phyloP scores from a whole-genome alignment of 2,888 invertebrate species.

The Epirrhoe tristata region DNA sequence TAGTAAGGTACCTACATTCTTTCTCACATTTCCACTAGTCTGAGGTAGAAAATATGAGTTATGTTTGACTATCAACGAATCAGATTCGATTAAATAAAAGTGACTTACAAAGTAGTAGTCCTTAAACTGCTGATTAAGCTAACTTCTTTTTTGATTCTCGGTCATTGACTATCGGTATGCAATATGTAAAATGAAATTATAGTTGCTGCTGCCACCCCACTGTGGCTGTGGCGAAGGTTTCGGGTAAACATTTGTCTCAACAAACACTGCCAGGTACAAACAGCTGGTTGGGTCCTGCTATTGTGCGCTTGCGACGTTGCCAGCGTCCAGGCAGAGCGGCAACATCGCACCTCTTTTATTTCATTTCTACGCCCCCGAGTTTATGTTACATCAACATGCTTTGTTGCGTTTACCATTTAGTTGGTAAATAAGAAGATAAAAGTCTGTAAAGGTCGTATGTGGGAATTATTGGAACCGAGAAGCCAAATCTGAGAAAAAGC shows the following conservation, averaged over 20 bases:
- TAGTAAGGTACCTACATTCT: too few relatives aligned
- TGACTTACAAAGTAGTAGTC: too few relatives aligned
- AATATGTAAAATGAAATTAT: background rate
- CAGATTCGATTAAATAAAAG: too few relatives aligned
- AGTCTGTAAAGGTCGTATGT: background rate
- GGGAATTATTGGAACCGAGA: background rate
- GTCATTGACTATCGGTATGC: background rate
- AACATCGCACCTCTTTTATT: conserved; percentile 66
- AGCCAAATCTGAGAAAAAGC: background rate
- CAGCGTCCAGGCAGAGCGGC: conserved; percentile 60
- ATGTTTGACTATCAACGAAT: too few relatives aligned
- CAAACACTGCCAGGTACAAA: conserved; percentile 73
- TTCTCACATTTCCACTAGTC: too few relatives aligned
- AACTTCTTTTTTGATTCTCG: too few relatives aligned
- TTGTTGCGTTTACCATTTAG: conserved; percentile 28
- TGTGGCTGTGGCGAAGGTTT: conserved; percentile 47
- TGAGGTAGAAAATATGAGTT: too few relatives aligned
- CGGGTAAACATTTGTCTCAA: conserved; percentile 54
- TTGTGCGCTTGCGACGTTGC: conserved; percentile 64
- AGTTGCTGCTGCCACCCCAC: conserved; percentile 31
- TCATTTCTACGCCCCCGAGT: conserved; percentile 43
- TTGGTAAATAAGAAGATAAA: conserved; percentile 2
- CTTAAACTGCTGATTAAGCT: too few relatives aligned
- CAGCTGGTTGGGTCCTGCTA: conserved; percentile 65
- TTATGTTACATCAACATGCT: conserved; percentile 31